A percentile compares a stretch with the other conserved stretches of the same genome.
Conservation (phyloP, 2,888 invertebrate species). For the Drosophila mimetica region DNA sequence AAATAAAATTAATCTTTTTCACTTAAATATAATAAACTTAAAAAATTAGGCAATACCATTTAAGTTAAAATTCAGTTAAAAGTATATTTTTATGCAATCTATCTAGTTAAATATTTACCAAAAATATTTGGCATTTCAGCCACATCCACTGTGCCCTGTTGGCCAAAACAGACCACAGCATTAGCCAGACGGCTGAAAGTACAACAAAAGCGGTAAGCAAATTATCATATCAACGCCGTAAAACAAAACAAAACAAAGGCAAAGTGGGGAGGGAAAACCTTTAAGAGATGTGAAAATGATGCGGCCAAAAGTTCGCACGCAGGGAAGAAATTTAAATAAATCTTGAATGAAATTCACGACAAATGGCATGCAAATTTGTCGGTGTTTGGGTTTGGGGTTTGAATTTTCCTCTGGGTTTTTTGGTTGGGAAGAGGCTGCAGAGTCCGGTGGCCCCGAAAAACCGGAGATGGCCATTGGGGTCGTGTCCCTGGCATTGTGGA, state of each 20-base stretch:
- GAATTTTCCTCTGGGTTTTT: background rate
- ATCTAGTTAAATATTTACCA: background rate
- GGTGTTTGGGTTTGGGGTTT: conserved; percentile 3
- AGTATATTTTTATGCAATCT: background rate
- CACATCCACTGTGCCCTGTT: conserved; percentile 16
- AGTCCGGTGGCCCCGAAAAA: conserved; percentile 12
- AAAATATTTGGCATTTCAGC: background rate
- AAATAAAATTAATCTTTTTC: too few relatives aligned
- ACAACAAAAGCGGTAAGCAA: conserved; percentile 49
- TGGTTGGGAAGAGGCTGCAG: background rate
- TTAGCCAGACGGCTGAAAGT: conserved; percentile 25
- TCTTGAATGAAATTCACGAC: conserved; percentile 71
- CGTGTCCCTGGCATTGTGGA: conserved; percentile 59
- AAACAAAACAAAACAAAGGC: conserved; percentile 44
- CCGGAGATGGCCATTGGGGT: conserved; percentile 50
- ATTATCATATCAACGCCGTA: conserved; percentile 69
- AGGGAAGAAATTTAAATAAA: conserved; percentile 68
- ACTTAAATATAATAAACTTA: too few relatives aligned
- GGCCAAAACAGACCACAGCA: conserved; percentile 41
- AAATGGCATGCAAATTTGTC: conserved; percentile 72
- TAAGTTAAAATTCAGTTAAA: too few relatives aligned
- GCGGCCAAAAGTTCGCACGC: conserved; percentile 45
- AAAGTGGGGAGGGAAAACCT: conserved; percentile 7
- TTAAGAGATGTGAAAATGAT: conserved; percentile 57
- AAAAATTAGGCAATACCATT: too few relatives aligned